Evolutionary conservation across 2,113 vertebrate genomes (phyloP).

Genomic region (Paralichthys olivaceus): DNA sequence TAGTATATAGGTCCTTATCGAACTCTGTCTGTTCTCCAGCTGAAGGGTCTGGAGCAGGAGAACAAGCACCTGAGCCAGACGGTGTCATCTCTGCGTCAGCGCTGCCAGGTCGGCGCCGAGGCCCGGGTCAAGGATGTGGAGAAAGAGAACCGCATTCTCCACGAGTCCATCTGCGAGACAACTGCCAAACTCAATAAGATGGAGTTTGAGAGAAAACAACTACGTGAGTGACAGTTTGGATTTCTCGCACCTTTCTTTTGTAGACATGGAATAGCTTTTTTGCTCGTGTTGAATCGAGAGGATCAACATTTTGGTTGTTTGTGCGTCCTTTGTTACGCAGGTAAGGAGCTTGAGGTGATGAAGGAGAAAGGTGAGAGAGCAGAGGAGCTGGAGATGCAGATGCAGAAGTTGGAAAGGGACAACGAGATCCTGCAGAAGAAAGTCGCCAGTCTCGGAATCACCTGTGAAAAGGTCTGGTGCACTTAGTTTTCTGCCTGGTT

Average conservation of each 20-base stretch:
- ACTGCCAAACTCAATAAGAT: slow-evolving; percentile 93
- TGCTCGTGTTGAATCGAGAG: not conserved
- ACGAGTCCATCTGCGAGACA: slow-evolving; percentile 96
- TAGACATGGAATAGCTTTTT: no score
- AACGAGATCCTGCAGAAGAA: slow-evolving; percentile 94
- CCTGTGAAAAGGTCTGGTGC: slow-evolving; percentile 88
- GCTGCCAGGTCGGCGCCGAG: slow-evolving; percentile 94
- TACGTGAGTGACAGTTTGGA: slow-evolving; percentile 71
- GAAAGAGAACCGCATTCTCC: slow-evolving; percentile 95
- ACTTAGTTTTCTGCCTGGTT: not conserved
- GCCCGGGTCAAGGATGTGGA: slow-evolving; percentile 95
- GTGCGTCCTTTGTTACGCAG: slow-evolving; percentile 41
- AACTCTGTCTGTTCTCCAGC: slow-evolving; percentile 73
- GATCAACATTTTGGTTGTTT: not conserved
- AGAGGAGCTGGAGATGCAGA: slow-evolving; percentile 91
- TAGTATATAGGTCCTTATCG: no score
- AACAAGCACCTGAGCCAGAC: slow-evolving; percentile 94
- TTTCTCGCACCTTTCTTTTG: not conserved
- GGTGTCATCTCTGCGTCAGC: slow-evolving; percentile 90
- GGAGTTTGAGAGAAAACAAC: slow-evolving; percentile 95
- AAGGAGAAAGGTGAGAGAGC: slow-evolving; percentile 93
- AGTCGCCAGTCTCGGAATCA: slow-evolving; percentile 91
- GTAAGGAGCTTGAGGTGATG: slow-evolving; percentile 91
- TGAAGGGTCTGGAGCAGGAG: slow-evolving; percentile 95
- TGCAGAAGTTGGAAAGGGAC: slow-evolving; percentile 90